Evolutionary conservation across 1,140 invertebrate species (phyloP), one percentile per base, ranked within the genome.

Genomic region (Solen grandis): DNA sequence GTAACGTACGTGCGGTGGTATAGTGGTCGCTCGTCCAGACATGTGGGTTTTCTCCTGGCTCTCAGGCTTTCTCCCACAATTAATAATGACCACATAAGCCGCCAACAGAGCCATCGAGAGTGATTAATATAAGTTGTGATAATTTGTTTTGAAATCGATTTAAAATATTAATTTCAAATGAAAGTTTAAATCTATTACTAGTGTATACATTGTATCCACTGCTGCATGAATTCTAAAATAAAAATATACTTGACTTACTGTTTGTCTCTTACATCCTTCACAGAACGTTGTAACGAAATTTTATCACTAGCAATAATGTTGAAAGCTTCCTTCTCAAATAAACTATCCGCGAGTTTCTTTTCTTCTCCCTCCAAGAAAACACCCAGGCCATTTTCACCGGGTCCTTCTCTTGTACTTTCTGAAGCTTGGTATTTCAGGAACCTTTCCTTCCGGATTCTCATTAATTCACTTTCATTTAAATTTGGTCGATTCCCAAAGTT

Each of bases 231-330:
- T n/a, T n/a, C n/a, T n/a, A n/a, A n/a, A n/a, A n/a, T 22, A n/a
- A 22, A 46, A 14, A 54, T 5, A 31, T 19, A 62, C 35, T 25
- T 38, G 5, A 93, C 93, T 94, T 93, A 96, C 95, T 94, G 92
- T 31, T 93, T 89, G 93, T 97, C 95, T 78, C 97, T 93, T 57
- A 96, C 95, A 93, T 98, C 97, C 8, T 95, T 95, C 38, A 98
- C 87, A 46, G 95, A 95, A 85, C 97, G 93, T 89, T 96, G 96
- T 27, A 97, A 92, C 0, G 97, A 94, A 85, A 99, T 97, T 92
- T 95, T 96, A 90, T 98, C 96, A 89, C 97, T 98, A 1, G 97
- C 93, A 54, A 97, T 93, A 38, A 96, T 95, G 93, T 99, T 98
- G 88, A 98, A 97, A 2, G 97, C 97, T 92, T 98, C 96, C 65